Conservation (phyloP, 2,113 vertebrate species). For the Tor tambroides region DNA sequence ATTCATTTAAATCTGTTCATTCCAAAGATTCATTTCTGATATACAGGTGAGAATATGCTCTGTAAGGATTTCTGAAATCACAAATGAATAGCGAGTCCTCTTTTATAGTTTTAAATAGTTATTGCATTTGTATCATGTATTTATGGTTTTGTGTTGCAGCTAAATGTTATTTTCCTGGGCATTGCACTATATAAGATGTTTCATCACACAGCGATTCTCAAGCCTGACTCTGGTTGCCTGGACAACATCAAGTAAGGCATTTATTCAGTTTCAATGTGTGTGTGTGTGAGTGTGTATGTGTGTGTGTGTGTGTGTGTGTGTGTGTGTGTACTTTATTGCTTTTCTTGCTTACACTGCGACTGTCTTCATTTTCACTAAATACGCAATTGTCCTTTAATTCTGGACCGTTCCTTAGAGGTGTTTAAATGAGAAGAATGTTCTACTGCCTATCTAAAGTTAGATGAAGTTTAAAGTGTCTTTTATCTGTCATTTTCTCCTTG, state of each 20-base stretch:
- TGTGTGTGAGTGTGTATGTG: too few species aligned
- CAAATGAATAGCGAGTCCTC: not conserved
- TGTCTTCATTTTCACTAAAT: slow-evolving; percentile 30
- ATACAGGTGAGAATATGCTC: not conserved
- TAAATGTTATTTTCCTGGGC: slow-evolving; percentile 99
- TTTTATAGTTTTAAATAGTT: not conserved
- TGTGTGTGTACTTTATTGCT: slow-evolving; percentile 45
- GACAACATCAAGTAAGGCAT: slow-evolving; percentile 99
- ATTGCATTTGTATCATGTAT: not conserved
- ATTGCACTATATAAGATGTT: slow-evolving; percentile 99
- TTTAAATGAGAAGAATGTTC: slow-evolving; percentile 33
- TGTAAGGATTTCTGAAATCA: not conserved
- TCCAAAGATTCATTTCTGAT: not conserved
- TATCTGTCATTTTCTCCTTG: slow-evolving; percentile 25
- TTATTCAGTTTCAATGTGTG: slow-evolving; percentile 36
- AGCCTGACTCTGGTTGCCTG: slow-evolving; percentile 98
- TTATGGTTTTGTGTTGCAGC: slow-evolving; percentile 76
- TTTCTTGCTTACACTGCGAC: not conserved
- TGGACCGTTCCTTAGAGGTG: slow-evolving; percentile 6
- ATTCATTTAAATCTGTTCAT: not conserved
- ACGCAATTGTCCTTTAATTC: slow-evolving; percentile 28
- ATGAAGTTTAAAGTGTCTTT: slow-evolving; percentile 15
- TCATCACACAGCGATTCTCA: slow-evolving; percentile 98
- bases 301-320: too few species aligned
- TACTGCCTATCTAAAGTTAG: slow-evolving; percentile 22